phyloP scores from a whole-genome alignment of 2,113 vertebrate genomes.

The Gallinago paraguaiae region DNA sequence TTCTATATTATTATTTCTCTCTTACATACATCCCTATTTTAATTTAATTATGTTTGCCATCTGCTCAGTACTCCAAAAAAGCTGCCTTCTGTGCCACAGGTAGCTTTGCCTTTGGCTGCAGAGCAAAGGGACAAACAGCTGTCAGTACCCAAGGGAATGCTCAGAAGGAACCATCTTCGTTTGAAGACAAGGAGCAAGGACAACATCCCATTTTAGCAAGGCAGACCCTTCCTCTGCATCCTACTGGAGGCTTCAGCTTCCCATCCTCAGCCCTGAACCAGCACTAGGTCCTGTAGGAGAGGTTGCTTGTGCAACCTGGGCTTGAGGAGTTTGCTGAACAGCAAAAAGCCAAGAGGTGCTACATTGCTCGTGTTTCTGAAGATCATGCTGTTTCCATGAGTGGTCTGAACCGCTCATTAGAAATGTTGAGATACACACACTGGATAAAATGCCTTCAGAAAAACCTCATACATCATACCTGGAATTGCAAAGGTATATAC shows the following conservation, averaged over 20 bases:
- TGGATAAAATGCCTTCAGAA: neutral
- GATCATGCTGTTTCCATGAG: neutral
- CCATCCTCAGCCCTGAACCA: neutral
- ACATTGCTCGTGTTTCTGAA: neutral
- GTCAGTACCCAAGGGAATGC: neutral
- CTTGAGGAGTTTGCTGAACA: neutral
- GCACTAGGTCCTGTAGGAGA: neutral
- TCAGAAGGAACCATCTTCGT: neutral
- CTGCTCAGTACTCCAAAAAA: neutral
- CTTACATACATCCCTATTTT: neutral
- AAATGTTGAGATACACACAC: neutral
- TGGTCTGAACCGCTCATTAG: neutral
- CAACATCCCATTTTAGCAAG: neutral
- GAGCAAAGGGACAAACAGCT: neutral
- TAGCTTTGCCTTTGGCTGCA: neutral
- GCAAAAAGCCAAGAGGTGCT: neutral
- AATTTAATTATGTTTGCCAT: neutral
- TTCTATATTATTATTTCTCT: neutral
- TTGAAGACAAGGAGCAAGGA: neutral
- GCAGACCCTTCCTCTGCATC: neutral
- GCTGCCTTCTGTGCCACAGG: neutral
- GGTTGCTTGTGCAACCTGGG: neutral
- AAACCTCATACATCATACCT: neutral
- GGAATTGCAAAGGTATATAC: neutral
- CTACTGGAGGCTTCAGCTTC: neutral